Percentiles rank a stretch among this genome's conserved stretches.
These are phyloP conservation scores for Heliconius hortense DNA, from an alignment of 2,888 invertebrate genomes.

Conservation along the genomic window DNA sequence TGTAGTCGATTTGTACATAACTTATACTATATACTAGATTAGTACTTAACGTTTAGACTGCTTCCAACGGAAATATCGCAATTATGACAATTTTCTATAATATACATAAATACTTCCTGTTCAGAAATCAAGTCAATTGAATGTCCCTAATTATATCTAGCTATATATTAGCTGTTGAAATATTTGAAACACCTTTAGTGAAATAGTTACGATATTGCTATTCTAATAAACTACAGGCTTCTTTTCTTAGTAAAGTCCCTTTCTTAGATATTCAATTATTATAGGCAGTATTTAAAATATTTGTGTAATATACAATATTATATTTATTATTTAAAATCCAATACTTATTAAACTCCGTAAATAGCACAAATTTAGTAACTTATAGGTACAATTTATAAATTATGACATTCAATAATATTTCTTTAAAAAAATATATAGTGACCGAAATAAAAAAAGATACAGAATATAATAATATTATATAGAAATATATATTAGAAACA, in stretches of 20 bases:
- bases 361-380: slow-evolving; percentile 21
- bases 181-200: background rate
- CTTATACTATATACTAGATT: slow-evolving; percentile 38
- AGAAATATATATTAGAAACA: background rate
- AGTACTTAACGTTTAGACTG: slow-evolving; percentile 26
- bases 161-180: background rate
- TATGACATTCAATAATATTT: background rate
- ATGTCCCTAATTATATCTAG: slow-evolving; percentile 3
- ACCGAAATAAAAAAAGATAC: no score
- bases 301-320: background rate
- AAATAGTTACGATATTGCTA: background rate
- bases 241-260: background rate
- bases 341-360: background rate
- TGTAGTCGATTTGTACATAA: slow-evolving; percentile 42
- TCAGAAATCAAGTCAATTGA: slow-evolving; percentile 20
- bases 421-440: background rate
- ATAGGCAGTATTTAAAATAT: background rate
- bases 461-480: background rate
- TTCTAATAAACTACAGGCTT: background rate
- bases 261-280: background rate
- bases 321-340: background rate
- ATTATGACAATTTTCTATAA: slow-evolving; percentile 23
- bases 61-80: slow-evolving; percentile 18
- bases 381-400: background rate
- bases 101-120: slow-evolving; percentile 19